Base-by-base conservation (phyloP, 2,888 invertebrate genomes). In the Epinotia brunnichana region DNA sequence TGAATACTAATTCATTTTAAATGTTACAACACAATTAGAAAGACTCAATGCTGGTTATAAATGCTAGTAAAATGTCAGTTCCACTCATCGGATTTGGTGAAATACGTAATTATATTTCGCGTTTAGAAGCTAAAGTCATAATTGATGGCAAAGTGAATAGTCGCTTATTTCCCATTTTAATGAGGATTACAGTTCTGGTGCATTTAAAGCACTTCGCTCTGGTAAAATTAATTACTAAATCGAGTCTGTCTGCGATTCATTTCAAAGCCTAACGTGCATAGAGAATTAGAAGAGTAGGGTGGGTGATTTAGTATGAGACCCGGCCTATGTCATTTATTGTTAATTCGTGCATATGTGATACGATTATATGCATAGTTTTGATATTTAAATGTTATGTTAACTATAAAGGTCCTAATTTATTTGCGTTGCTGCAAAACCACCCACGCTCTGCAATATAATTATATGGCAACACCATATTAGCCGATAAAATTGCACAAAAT, bases 191-290 rank as follows among this genome's bases (percentile, higher is more conserved):
- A 90, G 91, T 91, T 90, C 90, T 89, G 86, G 87, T 91, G 91
- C 92, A 91, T 92, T 92, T 90, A 85, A 90, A 89, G 91, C 85
- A 91, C 90, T 91, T 91, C 87, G 85, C 87, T 86, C 86, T 85
- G 88, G 88, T 66, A 87, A 91, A 92, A 91, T 93, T 93, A 93
- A 93, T 92, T 91, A 93, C 91, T 89, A 90, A 90, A 92, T 90
- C 88, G 89, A 81, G 87, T 87, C 87, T 89, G 88, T 83, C 87
- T 88, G 86, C 83, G 85, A 87, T 84, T 89, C 84, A 81, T 85
- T 84, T 84, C 76, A 87, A 75, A 74, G 70, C 76, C 70, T 74
- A 67, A 61, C 59, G 66, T 73, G 66, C 77, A 79, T 81, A 83
- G 82, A 62, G 72, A 72, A 72, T 73, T 69, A 69, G 73, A 69